These are phyloP conservation scores for Dioctria linearis DNA, from an alignment of 2,888 invertebrate species.

Conservation along the genomic window DNA sequence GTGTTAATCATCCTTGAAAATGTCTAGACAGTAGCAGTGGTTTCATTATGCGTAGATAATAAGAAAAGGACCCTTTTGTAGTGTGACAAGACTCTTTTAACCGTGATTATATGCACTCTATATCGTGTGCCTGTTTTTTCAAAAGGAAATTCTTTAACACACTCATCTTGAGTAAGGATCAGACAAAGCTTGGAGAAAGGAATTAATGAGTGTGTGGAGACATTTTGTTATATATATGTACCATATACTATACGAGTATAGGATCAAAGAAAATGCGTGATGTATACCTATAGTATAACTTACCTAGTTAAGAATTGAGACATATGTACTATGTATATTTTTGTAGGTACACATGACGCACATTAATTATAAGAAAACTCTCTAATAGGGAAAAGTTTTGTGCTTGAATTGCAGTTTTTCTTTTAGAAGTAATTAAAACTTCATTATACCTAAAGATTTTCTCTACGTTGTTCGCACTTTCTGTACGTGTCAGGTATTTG, in stretches of 20 bases:
- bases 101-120: background rate
- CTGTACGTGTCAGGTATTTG: too few relatives aligned
- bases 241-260: too few relatives aligned
- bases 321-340: background rate
- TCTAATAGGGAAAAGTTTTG: background rate
- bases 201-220: conserved; percentile 28
- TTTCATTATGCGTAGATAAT: conserved; percentile 35
- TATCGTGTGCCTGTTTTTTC: background rate
- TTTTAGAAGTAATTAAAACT: conserved; percentile 2
- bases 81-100: background rate
- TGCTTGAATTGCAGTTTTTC: background rate
- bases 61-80: conserved; percentile 15
- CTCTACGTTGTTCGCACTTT: background rate
- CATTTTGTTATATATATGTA: background rate
- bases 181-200: background rate
- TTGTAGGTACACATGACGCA: background rate
- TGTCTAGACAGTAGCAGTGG: conserved; percentile 40
- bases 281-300: conserved; percentile 1
- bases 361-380: background rate
- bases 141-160: background rate
- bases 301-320: background rate
- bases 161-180: background rate
- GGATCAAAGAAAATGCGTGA: conserved; percentile 5
- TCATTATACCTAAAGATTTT: conserved; percentile 1
- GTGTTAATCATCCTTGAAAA: conserved; percentile 33